These are phyloP conservation scores for Peribatodes rhomboidaria DNA, from an alignment of 2,888 invertebrate genomes.

Conservation along the genomic window DNA sequence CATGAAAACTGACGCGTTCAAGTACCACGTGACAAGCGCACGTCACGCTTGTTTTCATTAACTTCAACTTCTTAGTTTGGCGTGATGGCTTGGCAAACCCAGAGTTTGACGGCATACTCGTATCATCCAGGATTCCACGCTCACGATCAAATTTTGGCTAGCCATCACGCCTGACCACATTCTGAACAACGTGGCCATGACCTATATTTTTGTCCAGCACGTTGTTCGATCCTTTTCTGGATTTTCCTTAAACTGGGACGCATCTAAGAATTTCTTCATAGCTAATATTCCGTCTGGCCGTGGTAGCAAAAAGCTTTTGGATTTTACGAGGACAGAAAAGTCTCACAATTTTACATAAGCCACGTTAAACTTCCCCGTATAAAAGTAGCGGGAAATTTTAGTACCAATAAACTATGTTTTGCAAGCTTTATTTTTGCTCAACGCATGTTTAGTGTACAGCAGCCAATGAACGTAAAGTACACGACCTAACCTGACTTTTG, in stretches of 20 bases:
- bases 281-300: not conserved
- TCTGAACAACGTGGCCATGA: no score
- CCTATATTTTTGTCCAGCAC: no score
- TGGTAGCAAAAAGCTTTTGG: not conserved
- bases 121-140: no score
- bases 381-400: slow-evolving; percentile 19
- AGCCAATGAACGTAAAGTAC: slow-evolving; percentile 15
- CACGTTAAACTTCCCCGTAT: slow-evolving; percentile 5
- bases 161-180: no score
- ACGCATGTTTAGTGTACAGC: slow-evolving; percentile 8
- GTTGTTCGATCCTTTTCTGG: not conserved
- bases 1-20: no score
- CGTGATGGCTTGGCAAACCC: no score
- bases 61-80: no score
- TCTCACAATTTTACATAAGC: slow-evolving; percentile 8
- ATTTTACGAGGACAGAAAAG: slow-evolving; percentile 18
- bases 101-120: no score
- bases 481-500: slow-evolving; percentile 6
- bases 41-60: no score
- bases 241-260: not conserved
- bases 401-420: slow-evolving; percentile 22
- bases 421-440: slow-evolving; percentile 3
- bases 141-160: no score
- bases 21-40: no score
- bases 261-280: not conserved